Evolutionary conservation across 2,888 invertebrate species (phyloP), one percentile per base, ranked within the genome.

Genomic region (Zele albiditarsus): DNA sequence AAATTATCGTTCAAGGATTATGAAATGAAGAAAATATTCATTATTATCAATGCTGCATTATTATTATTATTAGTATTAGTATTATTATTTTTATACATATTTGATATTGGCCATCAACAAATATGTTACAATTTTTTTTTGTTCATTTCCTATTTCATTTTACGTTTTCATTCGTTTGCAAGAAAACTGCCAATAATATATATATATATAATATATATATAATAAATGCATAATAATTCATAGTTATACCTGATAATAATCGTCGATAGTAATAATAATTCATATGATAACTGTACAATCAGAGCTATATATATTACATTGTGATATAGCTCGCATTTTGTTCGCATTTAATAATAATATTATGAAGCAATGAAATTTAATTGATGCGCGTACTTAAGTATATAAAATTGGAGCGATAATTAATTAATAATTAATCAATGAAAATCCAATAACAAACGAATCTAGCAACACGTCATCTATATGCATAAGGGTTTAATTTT

Each of bases 51-150:
- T 85, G 84, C 83, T 81, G 84, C 81, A 83, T 85, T 84, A 85
- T 85, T 84, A 83, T 84, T 84, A 85, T 80, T 75, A 84, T 84
- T 83, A 84, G 84, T 84, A 83, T 80, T 25, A 58, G 10, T 60
- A 28, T 60, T 60, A 16, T 60, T 63, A 20, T 60, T 83, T 85
- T 85, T 84, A 85, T 85, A 85, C 85, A 85, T 85, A 85, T 85
- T 85, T 85, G 85, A 85, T 85, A 85, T 85, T 85, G 85, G 85
- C 85, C 84, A 85, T 85, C 85, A 85, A 85, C 85, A 85, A 85
- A 85, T 85, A 85, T 85, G 84, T 85, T 85, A 85, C 85, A 85
- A 82, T 82, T 80, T 76, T 76, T 79, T 46, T 57, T 73, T 73
- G 3, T 70, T 67, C 58, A 70, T 67, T 42, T 75, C 53, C 25